Conservation (phyloP, 2,113 vertebrate genomes). For the Ophthalmolycus amberensis region DNA sequence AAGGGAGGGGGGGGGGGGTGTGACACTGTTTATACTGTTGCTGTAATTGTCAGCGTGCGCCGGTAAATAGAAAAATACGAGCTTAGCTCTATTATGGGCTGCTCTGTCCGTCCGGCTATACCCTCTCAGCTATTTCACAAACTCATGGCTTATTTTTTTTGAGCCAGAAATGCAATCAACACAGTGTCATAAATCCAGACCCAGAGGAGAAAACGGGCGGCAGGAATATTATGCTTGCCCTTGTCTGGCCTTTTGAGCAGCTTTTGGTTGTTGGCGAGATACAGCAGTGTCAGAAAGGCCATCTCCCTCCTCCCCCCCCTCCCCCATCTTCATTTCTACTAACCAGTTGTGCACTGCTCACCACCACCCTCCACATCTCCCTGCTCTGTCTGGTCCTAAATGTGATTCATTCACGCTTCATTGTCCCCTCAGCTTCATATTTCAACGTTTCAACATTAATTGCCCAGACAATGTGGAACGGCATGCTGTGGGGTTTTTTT, state of each 20-base stretch:
- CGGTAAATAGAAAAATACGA: slow-evolving; percentile 47
- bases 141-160: slow-evolving; percentile 39
- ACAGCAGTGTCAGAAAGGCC: slow-evolving; percentile 21
- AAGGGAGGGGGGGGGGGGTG: neutral
- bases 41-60: slow-evolving; percentile 40
- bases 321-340: slow-evolving; percentile 5
- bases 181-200: slow-evolving; percentile 52
- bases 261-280: slow-evolving; percentile 30
- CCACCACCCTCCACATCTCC: slow-evolving; percentile 11
- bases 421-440: slow-evolving; percentile 54
- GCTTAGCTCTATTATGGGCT: slow-evolving; percentile 31
- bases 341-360: slow-evolving; percentile 32
- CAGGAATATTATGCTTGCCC: slow-evolving; percentile 24
- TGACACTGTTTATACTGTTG: slow-evolving; percentile 27
- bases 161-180: slow-evolving; percentile 55
- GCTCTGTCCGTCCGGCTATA: slow-evolving; percentile 2
- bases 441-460: slow-evolving; percentile 61
- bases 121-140: slow-evolving; percentile 43
- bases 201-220: slow-evolving; percentile 27
- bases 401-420: slow-evolving; percentile 56
- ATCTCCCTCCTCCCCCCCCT: neutral
- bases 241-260: slow-evolving; percentile 29
- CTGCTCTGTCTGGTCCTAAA: slow-evolving; percentile 23
- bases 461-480: slow-evolving; percentile 22
- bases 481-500: slow-evolving; percentile 8